These are phyloP conservation scores for Myrmophylax atrothorax DNA, from an alignment of 2,113 vertebrate genomes.

Conservation along the genomic window DNA sequence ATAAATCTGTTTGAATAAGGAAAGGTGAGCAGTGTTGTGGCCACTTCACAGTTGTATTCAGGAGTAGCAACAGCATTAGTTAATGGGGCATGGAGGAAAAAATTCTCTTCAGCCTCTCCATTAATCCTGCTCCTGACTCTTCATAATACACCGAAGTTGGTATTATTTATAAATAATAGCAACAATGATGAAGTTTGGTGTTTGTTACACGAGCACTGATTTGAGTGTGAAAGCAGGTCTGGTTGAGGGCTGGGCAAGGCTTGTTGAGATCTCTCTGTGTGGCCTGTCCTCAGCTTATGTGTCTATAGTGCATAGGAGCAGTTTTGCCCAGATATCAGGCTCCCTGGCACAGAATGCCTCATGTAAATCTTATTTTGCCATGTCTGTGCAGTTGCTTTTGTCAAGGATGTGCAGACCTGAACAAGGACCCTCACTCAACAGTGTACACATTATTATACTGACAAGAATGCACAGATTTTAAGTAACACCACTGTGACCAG, in stretches of 20 bases:
- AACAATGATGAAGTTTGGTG: background rate
- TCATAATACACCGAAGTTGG: background rate
- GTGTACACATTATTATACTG: background rate
- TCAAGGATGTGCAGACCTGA: background rate
- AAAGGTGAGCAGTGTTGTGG: background rate
- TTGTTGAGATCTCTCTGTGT: background rate
- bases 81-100: background rate
- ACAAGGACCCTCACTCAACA: background rate
- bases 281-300: background rate
- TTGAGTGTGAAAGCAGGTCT: background rate
- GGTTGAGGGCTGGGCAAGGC: background rate
- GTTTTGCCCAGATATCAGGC: background rate
- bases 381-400: background rate
- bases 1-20: background rate
- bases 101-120: background rate
- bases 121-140: background rate
- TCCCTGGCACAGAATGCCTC: background rate
- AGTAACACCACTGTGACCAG: background rate
- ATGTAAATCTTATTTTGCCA: background rate
- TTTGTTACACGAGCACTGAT: background rate
- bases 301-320: background rate
- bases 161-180: background rate
- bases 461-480: background rate
- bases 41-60: background rate
- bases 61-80: background rate